phyloP scores from a whole-genome alignment of 2,888 invertebrate species.

The Frankliniella intonsa region DNA sequence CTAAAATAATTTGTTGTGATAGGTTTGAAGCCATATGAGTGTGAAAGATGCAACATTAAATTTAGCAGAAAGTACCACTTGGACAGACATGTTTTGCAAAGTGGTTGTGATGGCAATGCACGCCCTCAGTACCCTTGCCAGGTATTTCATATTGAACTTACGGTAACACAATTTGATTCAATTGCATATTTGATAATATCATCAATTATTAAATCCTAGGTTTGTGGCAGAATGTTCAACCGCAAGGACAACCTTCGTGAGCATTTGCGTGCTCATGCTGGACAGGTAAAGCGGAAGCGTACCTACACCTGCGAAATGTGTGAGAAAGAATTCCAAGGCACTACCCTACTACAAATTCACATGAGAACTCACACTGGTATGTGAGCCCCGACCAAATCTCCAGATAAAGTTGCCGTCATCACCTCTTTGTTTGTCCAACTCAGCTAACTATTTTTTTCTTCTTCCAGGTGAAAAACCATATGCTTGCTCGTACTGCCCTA shows the following conservation, averaged over 20 bases:
- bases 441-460: conserved; percentile 32
- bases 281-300: conserved; percentile 54
- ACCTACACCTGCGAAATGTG: conserved; percentile 60
- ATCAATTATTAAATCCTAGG: conserved; percentile 47
- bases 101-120: conserved; percentile 60
- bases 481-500: conserved; percentile 68
- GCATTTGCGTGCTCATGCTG: conserved; percentile 62
- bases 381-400: background rate
- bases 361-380: conserved; percentile 60
- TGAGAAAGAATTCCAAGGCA: conserved; percentile 61
- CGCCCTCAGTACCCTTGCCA: conserved; percentile 55
- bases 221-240: conserved; percentile 59
- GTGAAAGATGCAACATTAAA: conserved; percentile 62
- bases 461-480: conserved; percentile 54
- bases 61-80: conserved; percentile 75
- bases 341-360: conserved; percentile 58
- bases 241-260: conserved; percentile 69
- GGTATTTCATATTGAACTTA: conserved; percentile 44
- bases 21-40: conserved; percentile 55
- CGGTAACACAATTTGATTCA: conserved; percentile 16
- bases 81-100: conserved; percentile 62
- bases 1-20: conserved; percentile 30
- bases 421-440: conserved; percentile 11
- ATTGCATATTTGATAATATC: background rate
- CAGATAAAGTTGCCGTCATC: background rate